These are phyloP conservation scores for Felis catus DNA, from an alignment of 2,113 vertebrate genomes.

Conservation along the genomic window DNA sequence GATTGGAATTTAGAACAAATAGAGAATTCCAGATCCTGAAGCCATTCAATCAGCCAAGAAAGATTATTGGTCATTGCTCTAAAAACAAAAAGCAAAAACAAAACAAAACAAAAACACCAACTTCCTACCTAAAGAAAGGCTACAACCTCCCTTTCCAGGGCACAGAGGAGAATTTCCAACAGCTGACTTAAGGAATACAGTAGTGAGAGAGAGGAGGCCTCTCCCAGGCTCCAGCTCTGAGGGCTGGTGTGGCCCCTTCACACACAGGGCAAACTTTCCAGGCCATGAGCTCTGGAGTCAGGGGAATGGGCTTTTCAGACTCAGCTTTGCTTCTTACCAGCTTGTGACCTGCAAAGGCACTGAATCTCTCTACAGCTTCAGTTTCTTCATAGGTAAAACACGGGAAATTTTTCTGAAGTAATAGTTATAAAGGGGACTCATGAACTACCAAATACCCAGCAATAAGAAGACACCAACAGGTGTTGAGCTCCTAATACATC, in stretches of 20 bases:
- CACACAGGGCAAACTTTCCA: too few relatives aligned
- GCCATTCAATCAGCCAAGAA: background rate
- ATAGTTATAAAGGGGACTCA: background rate
- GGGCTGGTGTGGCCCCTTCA: background rate
- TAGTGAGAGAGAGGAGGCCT: background rate
- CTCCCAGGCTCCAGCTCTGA: background rate
- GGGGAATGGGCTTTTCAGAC: background rate
- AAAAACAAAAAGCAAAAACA: conserved; percentile 38
- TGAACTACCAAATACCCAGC: background rate
- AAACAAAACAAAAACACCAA: background rate
- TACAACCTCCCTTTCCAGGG: background rate
- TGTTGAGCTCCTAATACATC: background rate
- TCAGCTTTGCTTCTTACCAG: background rate
- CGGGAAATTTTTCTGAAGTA: background rate
- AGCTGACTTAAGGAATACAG: background rate
- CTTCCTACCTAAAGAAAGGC: background rate
- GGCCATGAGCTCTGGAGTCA: background rate
- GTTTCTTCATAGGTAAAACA: background rate
- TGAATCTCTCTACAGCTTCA: background rate
- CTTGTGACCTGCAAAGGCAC: background rate
- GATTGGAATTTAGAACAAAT: background rate
- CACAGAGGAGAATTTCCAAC: background rate
- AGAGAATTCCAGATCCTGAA: background rate
- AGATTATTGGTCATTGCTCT: background rate
- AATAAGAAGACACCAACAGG: background rate